Evolutionary conservation across 2,113 vertebrate species (phyloP), one percentile per base, ranked within the genome.

Genomic region (Paramormyrops kingsleyae): DNA sequence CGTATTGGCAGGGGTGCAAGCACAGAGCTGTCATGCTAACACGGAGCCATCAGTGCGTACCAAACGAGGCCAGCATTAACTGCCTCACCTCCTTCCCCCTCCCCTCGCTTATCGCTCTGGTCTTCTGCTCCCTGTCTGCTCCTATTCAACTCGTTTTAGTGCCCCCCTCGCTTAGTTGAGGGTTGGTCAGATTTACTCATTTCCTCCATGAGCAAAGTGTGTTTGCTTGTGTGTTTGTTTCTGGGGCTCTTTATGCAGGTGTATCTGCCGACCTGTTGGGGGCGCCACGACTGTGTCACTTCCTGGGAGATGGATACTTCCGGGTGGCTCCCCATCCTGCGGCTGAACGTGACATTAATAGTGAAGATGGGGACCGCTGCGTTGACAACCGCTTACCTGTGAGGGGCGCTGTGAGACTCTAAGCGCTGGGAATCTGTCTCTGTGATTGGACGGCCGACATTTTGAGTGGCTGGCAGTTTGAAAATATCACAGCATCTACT

Each of bases 1-100:
- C 47, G 90, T 87, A 88, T 94, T 93, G 89, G 90, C 93, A 91
- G 92, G 92, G 93, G 93, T 94, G 91, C 90, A 91, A 92, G 93
- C 87, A 87, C 92, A 52, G 39, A 35, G 50, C 92, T 92, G 91
- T 94, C 93, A 92, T 93, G 91, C 88, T 83, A 87, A 90, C 92
- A 92, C 27, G 91, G 49, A 95, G 94, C 93, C 17, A 9, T 93
- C 88, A 88, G 91, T 92, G 92, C 88, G 89, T 87, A 92, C 49
- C 89, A 89, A 93, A 91, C 83, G 89, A 92, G 91, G 91, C 90
- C 92, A 92, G 95, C 90, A 91, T 88, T 87, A 92, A 92, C 92
- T 87, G 66, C 3, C 27, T 89, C 86, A 83, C 42, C 80, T 74
- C 62, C 50, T 49, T 27, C 42, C 19, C 56, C 24, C 49, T 50